Evolutionary conservation across 2,797 vertebrate species (phyloP), one percentile per base, ranked within the genome.

Genomic region (Alauda arvensis): DNA sequence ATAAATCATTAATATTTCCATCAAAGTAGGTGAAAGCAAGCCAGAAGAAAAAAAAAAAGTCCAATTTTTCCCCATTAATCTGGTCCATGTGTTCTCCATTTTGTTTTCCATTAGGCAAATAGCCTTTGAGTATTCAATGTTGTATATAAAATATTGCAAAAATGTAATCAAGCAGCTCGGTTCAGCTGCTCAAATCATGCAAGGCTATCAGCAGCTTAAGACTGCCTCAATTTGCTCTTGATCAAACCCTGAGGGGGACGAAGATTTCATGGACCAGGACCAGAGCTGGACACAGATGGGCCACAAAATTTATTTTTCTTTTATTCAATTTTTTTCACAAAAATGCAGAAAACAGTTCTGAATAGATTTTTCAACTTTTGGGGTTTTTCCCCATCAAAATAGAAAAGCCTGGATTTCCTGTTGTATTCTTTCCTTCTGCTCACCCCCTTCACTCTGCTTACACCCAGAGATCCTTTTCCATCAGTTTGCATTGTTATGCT

Each of bases 11-110:
- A 88, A 40, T 34, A 84, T 78, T 83, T 63, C 81, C 49, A 59
- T 83, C 63, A 70, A 87, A 78, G 18, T 37, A 63, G 19, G 13
- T 77, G 46, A 83, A 83, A 86, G 18, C 19, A 70, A 57, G 65
- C 77, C 53, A 70, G n/a, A 4, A 86, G 26, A 52, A 59, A 53
- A 80, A 84, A 37, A 14, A 4, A 4, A 46, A 80, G n/a, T 40
- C 29, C 14, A 9, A 3, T 85, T 83, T 85, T 26, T 6, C n/a
- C 20, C 18, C 55, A 28, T 70, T 89, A 79, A 79, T 70, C 67
- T 74, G 15, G 20, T 19, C 34, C 81, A 79, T 60, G 56, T 87
- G 83, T 83, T 93, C 74, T 66, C 60, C 33, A 72, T 91, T 93
- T 83, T 91, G 40, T 76, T 78, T 81, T 69, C 77, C 39, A 43